Base-by-base conservation (phyloP, 2,888 invertebrate genomes). In the Drosophila cognata region DNA sequence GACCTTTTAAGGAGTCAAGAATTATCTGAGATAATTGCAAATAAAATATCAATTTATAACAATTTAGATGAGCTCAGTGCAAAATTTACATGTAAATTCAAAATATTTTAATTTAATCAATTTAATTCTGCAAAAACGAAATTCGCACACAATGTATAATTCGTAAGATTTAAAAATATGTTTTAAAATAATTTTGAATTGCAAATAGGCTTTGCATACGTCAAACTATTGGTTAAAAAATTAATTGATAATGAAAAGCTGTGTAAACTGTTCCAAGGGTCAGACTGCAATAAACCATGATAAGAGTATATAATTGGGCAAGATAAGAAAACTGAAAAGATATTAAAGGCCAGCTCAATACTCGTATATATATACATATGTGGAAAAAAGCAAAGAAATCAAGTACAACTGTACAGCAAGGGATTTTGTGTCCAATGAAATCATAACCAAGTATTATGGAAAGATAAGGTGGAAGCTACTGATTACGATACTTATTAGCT, bases 361-460 rank as follows among this genome's bases (percentile, higher is more conserved):
- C n/a, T n/a, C n/a, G n/a, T n/a, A 41, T 38, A 31, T 4, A 21
- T 21, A 21, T 1, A 21, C 1, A 21, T 21, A 21, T 8, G 2
- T 16, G n/a, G 16, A 38, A 29, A 25, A 21, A 25, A 21, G 1
- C 7, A 8, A 28, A 21, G 29, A 36, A 51, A 33, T 18, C 46
- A 21, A 18, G 25, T 35, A n/a, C 21, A 58, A 25, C 11, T 33
- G 48, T 18, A 33, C 36, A 38, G 35, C 7, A 28, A 38, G 10
- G 2, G 31, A 60, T 33, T 63, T 55, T 31, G 29, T 43, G 41
- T 18, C 31, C 21, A 41, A 21, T 2, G 31, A 57, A 48, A 60
- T 52, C 64, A 28, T 13, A 25, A 61, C 59, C 52, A 78, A 78
- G 78, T 78, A 78, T 78, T 78, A 78, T 61, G 51, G 35, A 35